Evolutionary conservation across 2,113 vertebrate genomes (phyloP).

Genomic region (Atherinomorus stipes): DNA sequence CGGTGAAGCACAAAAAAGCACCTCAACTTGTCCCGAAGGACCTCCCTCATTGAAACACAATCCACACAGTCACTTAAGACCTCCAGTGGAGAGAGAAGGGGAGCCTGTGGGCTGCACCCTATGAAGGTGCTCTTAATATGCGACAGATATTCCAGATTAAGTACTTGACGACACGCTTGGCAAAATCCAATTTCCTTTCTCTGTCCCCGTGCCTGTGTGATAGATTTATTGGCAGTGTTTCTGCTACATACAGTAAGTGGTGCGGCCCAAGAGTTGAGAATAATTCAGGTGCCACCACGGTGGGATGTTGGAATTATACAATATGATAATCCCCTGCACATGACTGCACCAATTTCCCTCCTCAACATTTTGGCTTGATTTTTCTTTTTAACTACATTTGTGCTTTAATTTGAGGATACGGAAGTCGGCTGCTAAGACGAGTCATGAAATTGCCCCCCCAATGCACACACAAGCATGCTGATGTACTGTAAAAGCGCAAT

Average conservation of each 20-base stretch:
- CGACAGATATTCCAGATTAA: slow-evolving; percentile 83
- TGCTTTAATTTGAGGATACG: slow-evolving; percentile 28
- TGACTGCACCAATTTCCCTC: background rate
- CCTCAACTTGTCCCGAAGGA: slow-evolving; percentile 38
- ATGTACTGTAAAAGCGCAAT: background rate
- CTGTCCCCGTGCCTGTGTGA: slow-evolving; percentile 54
- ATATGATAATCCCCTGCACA: slow-evolving; percentile 50
- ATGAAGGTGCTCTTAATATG: slow-evolving; percentile 75
- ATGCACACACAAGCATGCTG: slow-evolving; percentile 20
- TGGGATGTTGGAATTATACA: slow-evolving; percentile 56
- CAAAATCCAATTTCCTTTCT: slow-evolving; percentile 83
- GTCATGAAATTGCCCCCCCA: background rate
- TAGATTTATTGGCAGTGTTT: slow-evolving; percentile 77
- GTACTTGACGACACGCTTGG: slow-evolving; percentile 78
- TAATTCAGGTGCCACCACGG: slow-evolving; percentile 47
- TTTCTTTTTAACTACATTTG: slow-evolving; percentile 8
- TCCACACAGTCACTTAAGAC: slow-evolving; percentile 54
- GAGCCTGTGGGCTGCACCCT: slow-evolving; percentile 38
- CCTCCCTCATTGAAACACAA: slow-evolving; percentile 45
- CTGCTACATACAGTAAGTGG: slow-evolving; percentile 54
- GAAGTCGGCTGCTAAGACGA: background rate
- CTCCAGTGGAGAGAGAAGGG: slow-evolving; percentile 35
- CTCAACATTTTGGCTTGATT: background rate
- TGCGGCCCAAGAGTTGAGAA: slow-evolving; percentile 35
- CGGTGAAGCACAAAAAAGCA: slow-evolving; percentile 42